A percentile compares a stretch with the other conserved stretches of the same genome.
These are phyloP conservation scores for Garrulus glandarius DNA, from an alignment of 2,797 vertebrate genomes.

Conservation along the genomic window DNA sequence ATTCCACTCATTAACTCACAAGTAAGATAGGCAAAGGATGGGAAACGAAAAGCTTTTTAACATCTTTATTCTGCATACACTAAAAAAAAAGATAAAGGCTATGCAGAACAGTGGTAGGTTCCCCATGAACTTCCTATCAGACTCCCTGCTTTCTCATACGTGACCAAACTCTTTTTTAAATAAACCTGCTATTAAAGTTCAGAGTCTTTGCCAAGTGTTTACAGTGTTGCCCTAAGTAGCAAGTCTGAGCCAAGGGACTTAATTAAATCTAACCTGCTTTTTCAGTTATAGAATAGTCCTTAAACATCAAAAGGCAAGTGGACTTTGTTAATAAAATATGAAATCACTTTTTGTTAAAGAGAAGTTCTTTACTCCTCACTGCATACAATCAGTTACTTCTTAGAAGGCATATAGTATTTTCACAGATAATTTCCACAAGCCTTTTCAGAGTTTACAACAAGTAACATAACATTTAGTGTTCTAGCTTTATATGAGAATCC, in stretches of 20 bases:
- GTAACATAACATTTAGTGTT: neutral
- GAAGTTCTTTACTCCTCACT: neutral
- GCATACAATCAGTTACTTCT: slow-evolving; percentile 17
- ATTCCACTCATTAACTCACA: neutral
- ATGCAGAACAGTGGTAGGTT: neutral
- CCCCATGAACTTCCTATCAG: slow-evolving; percentile 12
- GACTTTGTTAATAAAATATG: slow-evolving; percentile 29
- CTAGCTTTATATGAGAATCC: neutral
- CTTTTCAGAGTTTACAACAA: neutral
- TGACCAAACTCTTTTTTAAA: slow-evolving; percentile 37
- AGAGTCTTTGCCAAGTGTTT: slow-evolving; percentile 41
- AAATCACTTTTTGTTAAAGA: slow-evolving; percentile 6
- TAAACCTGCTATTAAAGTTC: slow-evolving; percentile 27
- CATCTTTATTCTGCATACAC: neutral
- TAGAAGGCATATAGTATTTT: slow-evolving; percentile 13
- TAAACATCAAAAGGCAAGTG: slow-evolving; percentile 45
- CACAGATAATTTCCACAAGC: slow-evolving; percentile 10
- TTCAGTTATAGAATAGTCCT: slow-evolving; percentile 20
- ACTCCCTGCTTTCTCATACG: neutral
- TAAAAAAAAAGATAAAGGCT: neutral
- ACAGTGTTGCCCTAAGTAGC: slow-evolving; percentile 51
- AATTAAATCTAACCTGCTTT: slow-evolving; percentile 60
- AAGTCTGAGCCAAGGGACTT: slow-evolving; percentile 44
- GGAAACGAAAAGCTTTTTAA: neutral
- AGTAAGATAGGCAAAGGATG: neutral